Percentiles rank a stretch among this genome's conserved stretches.
Evolutionary conservation across 2,113 vertebrate genomes (phyloP).

Genomic region (Brachirus orientalis): DNA sequence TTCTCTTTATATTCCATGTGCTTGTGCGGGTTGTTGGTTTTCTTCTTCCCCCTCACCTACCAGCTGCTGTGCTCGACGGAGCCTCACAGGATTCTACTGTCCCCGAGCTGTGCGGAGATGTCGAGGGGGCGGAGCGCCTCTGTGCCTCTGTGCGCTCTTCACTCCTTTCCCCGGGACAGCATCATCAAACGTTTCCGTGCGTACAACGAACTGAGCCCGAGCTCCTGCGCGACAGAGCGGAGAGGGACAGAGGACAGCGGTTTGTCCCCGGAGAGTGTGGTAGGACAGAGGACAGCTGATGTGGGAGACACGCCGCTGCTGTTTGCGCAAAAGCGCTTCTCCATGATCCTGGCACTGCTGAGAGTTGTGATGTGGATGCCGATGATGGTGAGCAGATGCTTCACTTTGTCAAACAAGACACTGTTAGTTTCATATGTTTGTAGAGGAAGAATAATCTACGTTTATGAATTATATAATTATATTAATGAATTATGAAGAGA

Average conservation of each 20-base stretch:
- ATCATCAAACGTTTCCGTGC: slow-evolving; percentile 76
- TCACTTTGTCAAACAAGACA: too few relatives aligned
- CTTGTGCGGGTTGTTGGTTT: slow-evolving; percentile 82
- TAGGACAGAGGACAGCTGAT: slow-evolving; percentile 36
- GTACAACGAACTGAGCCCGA: slow-evolving; percentile 70
- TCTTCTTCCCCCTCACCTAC: slow-evolving; percentile 87
- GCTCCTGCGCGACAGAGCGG: slow-evolving; percentile 55
- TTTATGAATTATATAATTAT: too few relatives aligned
- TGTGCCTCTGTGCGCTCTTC: slow-evolving; percentile 70
- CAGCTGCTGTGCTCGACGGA: slow-evolving; percentile 91
- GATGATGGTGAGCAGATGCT: slow-evolving; percentile 89
- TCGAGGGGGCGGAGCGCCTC: slow-evolving; percentile 73
- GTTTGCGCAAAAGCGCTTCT: slow-evolving; percentile 94
- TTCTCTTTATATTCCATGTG: slow-evolving; percentile 85
- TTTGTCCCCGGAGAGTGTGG: slow-evolving; percentile 37
- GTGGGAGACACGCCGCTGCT: slow-evolving; percentile 75
- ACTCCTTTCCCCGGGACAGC: slow-evolving; percentile 77
- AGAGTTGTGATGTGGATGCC: slow-evolving; percentile 94
- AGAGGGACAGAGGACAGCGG: slow-evolving; percentile 56
- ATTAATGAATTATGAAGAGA: too few relatives aligned
- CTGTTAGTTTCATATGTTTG: too few relatives aligned
- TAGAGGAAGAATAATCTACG: too few relatives aligned
- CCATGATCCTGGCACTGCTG: slow-evolving; percentile 89
- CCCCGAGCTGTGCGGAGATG: slow-evolving; percentile 77
- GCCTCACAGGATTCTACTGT: slow-evolving; percentile 75